Percentiles rank a stretch among this genome's conserved stretches.
These are phyloP conservation scores for Cyrtonyx montezumae DNA, from an alignment of 2,113 vertebrate genomes.

Conservation along the genomic window DNA sequence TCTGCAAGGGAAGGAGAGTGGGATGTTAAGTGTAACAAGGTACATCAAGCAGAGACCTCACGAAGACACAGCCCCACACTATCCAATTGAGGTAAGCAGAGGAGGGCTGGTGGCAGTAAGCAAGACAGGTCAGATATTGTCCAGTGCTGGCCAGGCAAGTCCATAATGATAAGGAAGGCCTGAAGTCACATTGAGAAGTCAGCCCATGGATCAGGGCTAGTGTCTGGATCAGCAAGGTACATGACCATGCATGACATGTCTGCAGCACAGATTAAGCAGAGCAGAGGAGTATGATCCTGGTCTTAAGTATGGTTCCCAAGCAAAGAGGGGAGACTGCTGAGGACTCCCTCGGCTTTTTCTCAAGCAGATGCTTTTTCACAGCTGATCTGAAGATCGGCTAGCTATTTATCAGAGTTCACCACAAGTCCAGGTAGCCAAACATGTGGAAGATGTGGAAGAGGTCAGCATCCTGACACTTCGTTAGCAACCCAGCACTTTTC, in stretches of 20 bases:
- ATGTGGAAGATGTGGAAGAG: fast-evolving
- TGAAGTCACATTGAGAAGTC: not conserved
- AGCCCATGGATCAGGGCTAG: not conserved
- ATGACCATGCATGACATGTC: not conserved
- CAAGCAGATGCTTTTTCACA: not conserved
- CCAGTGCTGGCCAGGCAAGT: too few relatives aligned
- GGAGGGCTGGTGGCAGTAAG: too few relatives aligned
- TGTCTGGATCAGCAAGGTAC: not conserved
- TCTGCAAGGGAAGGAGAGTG: not conserved
- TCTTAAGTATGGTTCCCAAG: not conserved
- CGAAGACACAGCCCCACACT: too few relatives aligned
- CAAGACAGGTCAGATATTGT: too few relatives aligned
- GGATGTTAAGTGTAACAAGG: not conserved
- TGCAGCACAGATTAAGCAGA: not conserved
- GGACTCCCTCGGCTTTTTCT: not conserved
- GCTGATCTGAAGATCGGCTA: not conserved
- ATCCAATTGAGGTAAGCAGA: too few relatives aligned
- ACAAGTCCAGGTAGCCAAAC: not conserved
- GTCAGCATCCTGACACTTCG: not conserved
- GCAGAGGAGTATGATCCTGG: not conserved
- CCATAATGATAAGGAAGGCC: too few relatives aligned
- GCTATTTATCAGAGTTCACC: not conserved
- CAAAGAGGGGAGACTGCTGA: not conserved
- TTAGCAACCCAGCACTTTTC: not conserved
- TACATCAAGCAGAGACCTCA: too few relatives aligned